phyloP scores from a whole-genome alignment of 35 echinoderm and acorn worm species.

The Strongylocentrotus purpuratus region DNA sequence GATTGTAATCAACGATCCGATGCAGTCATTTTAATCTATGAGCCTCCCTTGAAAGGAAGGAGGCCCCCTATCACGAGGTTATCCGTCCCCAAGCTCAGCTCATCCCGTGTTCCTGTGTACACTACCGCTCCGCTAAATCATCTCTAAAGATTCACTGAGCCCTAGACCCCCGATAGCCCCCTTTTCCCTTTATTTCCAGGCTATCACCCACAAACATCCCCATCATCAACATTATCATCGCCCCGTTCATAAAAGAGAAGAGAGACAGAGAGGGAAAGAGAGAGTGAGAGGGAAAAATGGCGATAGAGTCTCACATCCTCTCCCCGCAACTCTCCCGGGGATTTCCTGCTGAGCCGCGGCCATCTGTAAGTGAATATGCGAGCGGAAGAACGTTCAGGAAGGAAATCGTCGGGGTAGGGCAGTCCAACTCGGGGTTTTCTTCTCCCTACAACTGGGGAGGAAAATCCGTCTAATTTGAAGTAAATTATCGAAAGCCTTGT shows the following conservation, averaged over 20 bases:
- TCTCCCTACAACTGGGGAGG: neutral
- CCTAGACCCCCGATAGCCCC: neutral
- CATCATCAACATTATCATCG: conserved; percentile 41
- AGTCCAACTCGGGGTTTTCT: conserved; percentile 42
- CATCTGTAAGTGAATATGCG: conserved; percentile 54
- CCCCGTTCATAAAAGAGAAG: conserved; percentile 7
- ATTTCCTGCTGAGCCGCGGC: conserved; percentile 35
- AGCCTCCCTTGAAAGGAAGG: conserved; percentile 26
- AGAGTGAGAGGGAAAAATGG: conserved; percentile 26
- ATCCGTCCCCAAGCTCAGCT: conserved; percentile 29
- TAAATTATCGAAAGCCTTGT: conserved; percentile 55
- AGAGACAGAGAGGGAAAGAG: conserved; percentile 1
- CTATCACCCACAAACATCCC: conserved; percentile 25
- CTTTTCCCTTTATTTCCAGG: conserved; percentile 28
- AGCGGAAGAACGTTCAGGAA: conserved; percentile 52
- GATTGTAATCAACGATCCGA: neutral
- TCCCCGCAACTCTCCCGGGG: conserved; percentile 51
- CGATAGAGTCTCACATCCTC: conserved; percentile 53
- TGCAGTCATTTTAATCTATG: conserved; percentile 28
- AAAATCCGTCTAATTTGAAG: conserved; percentile 52
- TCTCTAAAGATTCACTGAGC: neutral
- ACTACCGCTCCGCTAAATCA: conserved; percentile 46
- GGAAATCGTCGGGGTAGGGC: conserved; percentile 47
- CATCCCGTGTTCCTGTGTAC: conserved; percentile 37
- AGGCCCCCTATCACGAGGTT: conserved; percentile 33